Evolutionary conservation across 2,888 invertebrate genomes (phyloP).

Genomic region (Troides aeacus): DNA sequence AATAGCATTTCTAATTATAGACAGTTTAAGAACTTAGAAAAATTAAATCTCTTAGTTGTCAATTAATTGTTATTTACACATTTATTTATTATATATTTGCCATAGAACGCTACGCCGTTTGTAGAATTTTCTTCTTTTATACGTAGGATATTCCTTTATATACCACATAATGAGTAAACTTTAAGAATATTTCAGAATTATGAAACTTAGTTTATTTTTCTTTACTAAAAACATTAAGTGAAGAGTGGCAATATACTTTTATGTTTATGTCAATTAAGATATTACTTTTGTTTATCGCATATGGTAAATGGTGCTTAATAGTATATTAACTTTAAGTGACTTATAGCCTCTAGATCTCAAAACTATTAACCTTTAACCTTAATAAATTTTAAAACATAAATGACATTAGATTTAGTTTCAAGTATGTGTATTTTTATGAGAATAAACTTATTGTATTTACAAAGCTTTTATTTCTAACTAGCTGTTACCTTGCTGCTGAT

Average conservation of each 20-base stretch:
- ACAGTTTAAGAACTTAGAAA: background rate
- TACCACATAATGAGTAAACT: too few relatives aligned
- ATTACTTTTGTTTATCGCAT: constrained; percentile 4
- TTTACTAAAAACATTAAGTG: too few relatives aligned
- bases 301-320: constrained; percentile 14
- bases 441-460: background rate
- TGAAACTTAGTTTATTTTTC: too few relatives aligned
- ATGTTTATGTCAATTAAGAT: background rate
- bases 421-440: background rate
- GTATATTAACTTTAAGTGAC: background rate
- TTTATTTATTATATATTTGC: background rate
- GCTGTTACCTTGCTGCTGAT: too few relatives aligned
- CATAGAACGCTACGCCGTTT: background rate
- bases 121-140: too few relatives aligned
- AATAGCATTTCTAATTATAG: background rate
- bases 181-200: too few relatives aligned
- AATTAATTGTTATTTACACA: background rate
- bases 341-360: constrained; percentile 19
- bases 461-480: too few relatives aligned
- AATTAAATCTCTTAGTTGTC: background rate
- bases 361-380: background rate
- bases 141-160: too few relatives aligned
- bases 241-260: too few relatives aligned
- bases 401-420: constrained; percentile 5
- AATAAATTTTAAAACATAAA: background rate